Conservation (phyloP, 2,888 invertebrate species). For the Erpobdella octoculata region DNA sequence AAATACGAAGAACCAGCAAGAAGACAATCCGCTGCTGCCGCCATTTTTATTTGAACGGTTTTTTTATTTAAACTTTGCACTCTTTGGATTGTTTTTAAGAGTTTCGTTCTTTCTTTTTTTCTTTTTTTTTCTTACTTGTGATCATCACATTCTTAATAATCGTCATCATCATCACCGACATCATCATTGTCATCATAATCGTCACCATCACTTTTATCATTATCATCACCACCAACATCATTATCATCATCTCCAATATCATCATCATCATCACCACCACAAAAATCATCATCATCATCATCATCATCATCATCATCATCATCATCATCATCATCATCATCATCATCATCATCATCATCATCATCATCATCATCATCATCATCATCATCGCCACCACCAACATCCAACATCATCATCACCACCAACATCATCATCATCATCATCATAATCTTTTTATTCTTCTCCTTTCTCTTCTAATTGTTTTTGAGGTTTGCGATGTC, state of each 20-base stretch:
- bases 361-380: conserved; percentile 11
- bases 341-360: conserved; percentile 3
- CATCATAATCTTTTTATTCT: conserved; percentile 5
- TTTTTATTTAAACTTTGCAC: too few species aligned
- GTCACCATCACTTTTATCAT: not conserved
- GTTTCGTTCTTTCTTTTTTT: too few species aligned
- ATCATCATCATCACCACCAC: conserved; percentile 4
- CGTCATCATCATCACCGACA: too few species aligned
- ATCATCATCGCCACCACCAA: not conserved
- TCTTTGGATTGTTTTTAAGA: too few species aligned
- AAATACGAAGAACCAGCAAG: too few species aligned
- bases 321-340: conserved; percentile 15
- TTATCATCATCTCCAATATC: conserved; percentile 15
- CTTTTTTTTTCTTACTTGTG: too few species aligned
- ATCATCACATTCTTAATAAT: too few species aligned
- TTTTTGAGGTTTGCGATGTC: not conserved
- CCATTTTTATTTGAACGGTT: too few species aligned
- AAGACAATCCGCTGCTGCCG: too few species aligned
- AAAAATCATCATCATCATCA: conserved; percentile 14
- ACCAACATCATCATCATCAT: conserved; percentile 11
- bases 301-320: conserved; percentile 14
- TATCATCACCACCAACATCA: conserved; percentile 18
- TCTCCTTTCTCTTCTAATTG: not conserved
- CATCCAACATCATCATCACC: conserved; percentile 14
- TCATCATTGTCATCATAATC: too few species aligned